Evolutionary conservation across 2,888 invertebrate genomes (phyloP).

Genomic region (Clepsis dumicolana): DNA sequence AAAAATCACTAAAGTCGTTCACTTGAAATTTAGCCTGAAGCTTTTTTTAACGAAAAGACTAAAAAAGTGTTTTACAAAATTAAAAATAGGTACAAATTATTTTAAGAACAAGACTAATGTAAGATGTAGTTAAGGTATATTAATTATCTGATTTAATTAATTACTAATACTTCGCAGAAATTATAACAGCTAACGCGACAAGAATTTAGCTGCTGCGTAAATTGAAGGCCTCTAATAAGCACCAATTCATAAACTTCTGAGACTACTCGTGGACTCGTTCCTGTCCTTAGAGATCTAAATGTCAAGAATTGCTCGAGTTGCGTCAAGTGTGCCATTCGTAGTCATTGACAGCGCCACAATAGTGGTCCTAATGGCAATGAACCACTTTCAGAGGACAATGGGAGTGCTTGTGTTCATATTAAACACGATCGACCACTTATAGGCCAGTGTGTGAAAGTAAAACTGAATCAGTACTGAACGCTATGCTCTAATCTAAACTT

Average conservation of each 20-base stretch:
- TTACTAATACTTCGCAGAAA: neutral
- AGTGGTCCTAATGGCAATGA: constrained; percentile 43
- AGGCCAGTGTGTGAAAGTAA: constrained; percentile 16
- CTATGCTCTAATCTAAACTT: neutral
- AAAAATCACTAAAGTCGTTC: neutral
- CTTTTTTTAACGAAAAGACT: neutral
- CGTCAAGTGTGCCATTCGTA: constrained; percentile 32
- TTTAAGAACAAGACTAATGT: too few species aligned
- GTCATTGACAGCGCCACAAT: constrained; percentile 40
- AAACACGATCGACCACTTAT: constrained; percentile 37
- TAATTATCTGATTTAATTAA: too few species aligned
- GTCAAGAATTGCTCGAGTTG: constrained; percentile 38
- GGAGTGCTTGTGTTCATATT: constrained; percentile 37
- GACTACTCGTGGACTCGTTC: neutral
- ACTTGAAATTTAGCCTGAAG: neutral
- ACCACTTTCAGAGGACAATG: constrained; percentile 43
- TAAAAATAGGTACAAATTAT: too few species aligned
- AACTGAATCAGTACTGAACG: constrained; percentile 8
- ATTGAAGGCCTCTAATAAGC: neutral
- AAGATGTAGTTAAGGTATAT: too few species aligned
- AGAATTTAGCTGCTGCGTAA: neutral
- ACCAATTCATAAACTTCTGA: neutral
- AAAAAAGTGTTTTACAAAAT: neutral
- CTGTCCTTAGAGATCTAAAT: constrained; percentile 18
- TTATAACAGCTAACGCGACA: neutral